Percentiles rank a stretch among this genome's conserved stretches.
These are phyloP conservation scores for Gryllus longicercus DNA, from an alignment of 2,888 invertebrate species.

Conservation along the genomic window DNA sequence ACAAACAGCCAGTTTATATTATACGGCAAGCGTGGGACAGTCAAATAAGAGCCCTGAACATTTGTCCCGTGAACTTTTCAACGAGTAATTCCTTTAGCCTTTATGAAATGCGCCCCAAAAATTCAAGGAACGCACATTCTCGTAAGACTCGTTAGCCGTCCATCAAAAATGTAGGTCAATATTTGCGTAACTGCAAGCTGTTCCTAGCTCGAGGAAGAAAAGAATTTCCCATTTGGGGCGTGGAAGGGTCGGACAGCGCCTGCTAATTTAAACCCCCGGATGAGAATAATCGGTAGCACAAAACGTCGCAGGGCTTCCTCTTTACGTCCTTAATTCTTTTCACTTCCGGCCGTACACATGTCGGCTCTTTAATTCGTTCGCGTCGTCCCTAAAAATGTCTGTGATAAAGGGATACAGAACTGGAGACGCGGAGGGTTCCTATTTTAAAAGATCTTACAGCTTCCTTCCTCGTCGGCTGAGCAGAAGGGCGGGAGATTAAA, in stretches of 20 bases:
- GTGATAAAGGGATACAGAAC: slow-evolving; percentile 10
- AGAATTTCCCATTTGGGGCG: background rate
- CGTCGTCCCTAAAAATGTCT: slow-evolving; percentile 11
- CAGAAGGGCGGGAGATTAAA: slow-evolving; percentile 9
- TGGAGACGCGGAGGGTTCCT: background rate
- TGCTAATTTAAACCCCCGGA: background rate
- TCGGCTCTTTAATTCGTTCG: slow-evolving; percentile 10
- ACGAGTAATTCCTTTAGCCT: too few species aligned
- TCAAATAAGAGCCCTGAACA: too few species aligned
- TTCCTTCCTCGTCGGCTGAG: slow-evolving; percentile 4
- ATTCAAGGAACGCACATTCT: too few species aligned
- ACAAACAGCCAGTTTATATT: too few species aligned
- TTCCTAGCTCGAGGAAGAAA: background rate
- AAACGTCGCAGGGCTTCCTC: background rate
- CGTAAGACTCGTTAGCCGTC: too few species aligned
- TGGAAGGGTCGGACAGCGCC: background rate
- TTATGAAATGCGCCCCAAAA: too few species aligned
- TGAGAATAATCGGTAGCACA: slow-evolving; percentile 8
- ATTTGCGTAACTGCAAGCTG: background rate
- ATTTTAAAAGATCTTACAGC: slow-evolving; percentile 17
- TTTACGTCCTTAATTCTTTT: background rate
- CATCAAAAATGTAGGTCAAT: background rate
- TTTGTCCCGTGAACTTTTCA: too few species aligned
- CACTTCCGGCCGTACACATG: slow-evolving; percentile 6
- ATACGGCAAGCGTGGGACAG: too few species aligned